Evolutionary conservation across 2,888 invertebrate species (phyloP), one percentile per base, ranked within the genome.

Genomic region (Parnassius orleans): DNA sequence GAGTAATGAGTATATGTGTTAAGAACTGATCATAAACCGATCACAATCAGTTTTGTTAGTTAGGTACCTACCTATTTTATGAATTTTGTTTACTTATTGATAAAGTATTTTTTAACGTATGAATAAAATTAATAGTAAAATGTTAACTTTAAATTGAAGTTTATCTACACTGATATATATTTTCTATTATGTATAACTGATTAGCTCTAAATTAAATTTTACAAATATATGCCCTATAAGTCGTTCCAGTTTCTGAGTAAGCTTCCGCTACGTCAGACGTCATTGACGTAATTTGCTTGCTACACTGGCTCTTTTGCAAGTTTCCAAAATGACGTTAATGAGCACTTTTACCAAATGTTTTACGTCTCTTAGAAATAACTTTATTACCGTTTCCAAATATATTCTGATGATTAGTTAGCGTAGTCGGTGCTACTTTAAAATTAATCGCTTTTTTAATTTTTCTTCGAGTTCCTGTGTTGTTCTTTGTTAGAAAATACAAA

Each of bases 291-390:
- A 11, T 24, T 53, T 41, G 69, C 78, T 76, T 70, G 73, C 72
- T 68, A 71, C 69, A 73, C 67, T 69, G 69, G 70, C 68, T 72
- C 73, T 72, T 76, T 72, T 71, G 70, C 70, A 72, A 66, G 69
- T 71, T 74, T 71, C 70, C 75, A 71, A 76, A 75, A 74, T 69
- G 68, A 72, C 68, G 68, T 77, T 74, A 72, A 76, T 71, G 73
- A 73, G 66, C 68, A 75, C 70, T 72, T 72, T 75, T 51, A 46
- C 67, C 66, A 69, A 74, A 74, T 74, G 73, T 73, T 76, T 78
- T 71, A 76, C 67, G 72, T 71, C 59, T 33, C 55, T 67, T 70
- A 74, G 63, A 72, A 74, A 72, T 74, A 76, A 74, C 60, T 70
- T 71, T 66, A 73, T 72, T 69, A 73, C 69, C 60, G 66, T 65